A percentile compares a stretch with the other conserved stretches of the same genome.
phyloP scores from a whole-genome alignment of 2,797 vertebrate species.

The Uromys caudimaculatus region DNA sequence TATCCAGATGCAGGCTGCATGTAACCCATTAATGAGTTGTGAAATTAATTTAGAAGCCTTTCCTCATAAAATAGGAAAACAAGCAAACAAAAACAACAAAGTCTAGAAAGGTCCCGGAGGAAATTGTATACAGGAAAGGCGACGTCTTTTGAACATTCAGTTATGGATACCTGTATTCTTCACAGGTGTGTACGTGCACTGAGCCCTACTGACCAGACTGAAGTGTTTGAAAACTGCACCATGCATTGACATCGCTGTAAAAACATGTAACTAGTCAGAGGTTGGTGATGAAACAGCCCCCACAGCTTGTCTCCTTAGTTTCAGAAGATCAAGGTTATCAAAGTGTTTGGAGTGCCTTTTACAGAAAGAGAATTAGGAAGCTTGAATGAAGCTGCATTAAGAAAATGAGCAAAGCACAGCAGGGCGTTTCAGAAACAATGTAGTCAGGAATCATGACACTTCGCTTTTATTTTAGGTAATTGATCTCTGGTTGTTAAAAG shows the following conservation, averaged over 20 bases:
- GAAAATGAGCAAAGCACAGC: slow-evolving; percentile 33
- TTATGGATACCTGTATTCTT: not conserved
- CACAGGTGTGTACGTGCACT: slow-evolving; percentile 2
- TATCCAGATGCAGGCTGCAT: slow-evolving; percentile 16
- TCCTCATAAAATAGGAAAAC: not conserved
- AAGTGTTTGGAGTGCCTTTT: not conserved
- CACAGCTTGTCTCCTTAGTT: not conserved
- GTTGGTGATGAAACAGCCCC: slow-evolving; percentile 1
- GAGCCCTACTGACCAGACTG: not conserved
- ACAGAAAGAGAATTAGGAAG: slow-evolving; percentile 29
- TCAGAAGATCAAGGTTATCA: not conserved
- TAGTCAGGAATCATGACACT: slow-evolving; percentile 48
- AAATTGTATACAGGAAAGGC: not conserved
- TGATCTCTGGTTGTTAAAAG: slow-evolving; percentile 63
- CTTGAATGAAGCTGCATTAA: not conserved
- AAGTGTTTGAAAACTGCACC: slow-evolving; percentile 18
- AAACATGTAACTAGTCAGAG: not conserved
- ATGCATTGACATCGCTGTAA: not conserved
- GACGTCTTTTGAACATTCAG: not conserved
- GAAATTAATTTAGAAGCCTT: slow-evolving; percentile 24
- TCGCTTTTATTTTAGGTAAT: slow-evolving; percentile 53
- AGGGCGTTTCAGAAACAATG: slow-evolving; percentile 47
- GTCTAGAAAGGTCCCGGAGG: not conserved
- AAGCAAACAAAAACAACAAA: not conserved
- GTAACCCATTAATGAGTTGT: not conserved